Conservation (phyloP, 2,888 invertebrate species). For the Rhingia rostrata region DNA sequence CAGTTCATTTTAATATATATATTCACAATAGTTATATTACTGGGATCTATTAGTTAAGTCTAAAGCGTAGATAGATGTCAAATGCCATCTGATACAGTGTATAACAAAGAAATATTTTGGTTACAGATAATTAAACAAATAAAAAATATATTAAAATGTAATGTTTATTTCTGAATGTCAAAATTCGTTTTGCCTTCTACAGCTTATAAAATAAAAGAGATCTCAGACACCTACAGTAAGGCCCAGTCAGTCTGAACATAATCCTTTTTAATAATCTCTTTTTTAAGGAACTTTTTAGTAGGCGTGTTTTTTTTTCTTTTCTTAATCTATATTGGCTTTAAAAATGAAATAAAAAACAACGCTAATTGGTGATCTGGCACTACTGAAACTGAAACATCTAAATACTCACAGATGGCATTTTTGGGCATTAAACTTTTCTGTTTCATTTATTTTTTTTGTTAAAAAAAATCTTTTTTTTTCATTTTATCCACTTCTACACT, state of each 20-base stretch:
- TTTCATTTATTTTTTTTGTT: no score
- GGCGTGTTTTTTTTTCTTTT: background rate
- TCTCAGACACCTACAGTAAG: slow-evolving; percentile 31
- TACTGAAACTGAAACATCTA: no score
- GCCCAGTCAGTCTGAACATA: slow-evolving; percentile 9
- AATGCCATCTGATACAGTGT: slow-evolving; percentile 55
- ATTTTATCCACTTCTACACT: no score
- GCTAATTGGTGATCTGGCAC: no score
- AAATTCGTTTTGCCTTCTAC: slow-evolving; percentile 9
- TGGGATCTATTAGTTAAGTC: slow-evolving; percentile 31
- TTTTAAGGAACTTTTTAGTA: slow-evolving; percentile 2
- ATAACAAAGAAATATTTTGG: slow-evolving; percentile 29
- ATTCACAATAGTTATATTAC: slow-evolving; percentile 54
- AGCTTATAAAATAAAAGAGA: slow-evolving; percentile 49
- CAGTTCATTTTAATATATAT: slow-evolving; percentile 46
- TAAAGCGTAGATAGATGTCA: slow-evolving; percentile 25
- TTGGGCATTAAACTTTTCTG: no score
- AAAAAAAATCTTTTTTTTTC: no score
- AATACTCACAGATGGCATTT: no score
- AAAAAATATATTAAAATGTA: slow-evolving; percentile 4
- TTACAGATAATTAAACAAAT: slow-evolving; percentile 44
- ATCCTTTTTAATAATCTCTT: background rate
- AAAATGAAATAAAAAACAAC: no score
- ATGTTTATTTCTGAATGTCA: slow-evolving; percentile 7
- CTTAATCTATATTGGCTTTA: background rate